Conservation (phyloP, 2,888 invertebrate genomes). For the Metellina segmentata region DNA sequence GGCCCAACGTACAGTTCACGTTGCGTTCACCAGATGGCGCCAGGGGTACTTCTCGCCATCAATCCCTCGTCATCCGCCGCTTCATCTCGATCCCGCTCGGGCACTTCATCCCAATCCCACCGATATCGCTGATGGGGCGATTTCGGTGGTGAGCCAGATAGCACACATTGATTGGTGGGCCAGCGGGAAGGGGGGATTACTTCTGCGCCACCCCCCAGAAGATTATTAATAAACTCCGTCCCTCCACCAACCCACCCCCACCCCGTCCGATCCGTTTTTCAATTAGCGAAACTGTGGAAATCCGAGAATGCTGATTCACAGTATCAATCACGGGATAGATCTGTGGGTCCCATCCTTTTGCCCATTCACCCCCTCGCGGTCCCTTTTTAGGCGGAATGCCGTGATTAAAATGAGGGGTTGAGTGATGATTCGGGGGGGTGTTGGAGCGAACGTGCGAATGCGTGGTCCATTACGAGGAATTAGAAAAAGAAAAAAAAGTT, state of each 20-base stretch:
- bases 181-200: slow-evolving; percentile 44
- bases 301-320: slow-evolving; percentile 64
- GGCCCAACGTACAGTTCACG: not conserved
- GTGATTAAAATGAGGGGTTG: slow-evolving; percentile 61
- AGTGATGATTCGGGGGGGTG: slow-evolving; percentile 37
- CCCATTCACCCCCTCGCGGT: slow-evolving; percentile 11
- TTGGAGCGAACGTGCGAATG: not conserved
- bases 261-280: slow-evolving; percentile 65
- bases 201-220: slow-evolving; percentile 32
- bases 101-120: slow-evolving; percentile 13
- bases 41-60: not conserved
- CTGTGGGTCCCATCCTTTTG: slow-evolving; percentile 36
- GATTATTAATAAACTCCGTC: slow-evolving; percentile 71
- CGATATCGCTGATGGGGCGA: slow-evolving; percentile 18
- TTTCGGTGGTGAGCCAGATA: slow-evolving; percentile 20
- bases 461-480: slow-evolving; percentile 30
- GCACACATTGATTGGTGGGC: slow-evolving; percentile 50
- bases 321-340: slow-evolving; percentile 63
- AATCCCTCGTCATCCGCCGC: not conserved
- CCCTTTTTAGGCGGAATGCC: slow-evolving; percentile 20
- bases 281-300: slow-evolving; percentile 72
- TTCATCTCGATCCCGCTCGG: not conserved
- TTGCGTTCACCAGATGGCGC: slow-evolving; percentile 19
- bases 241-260: not conserved
- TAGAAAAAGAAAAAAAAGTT: not conserved